phyloP scores from a whole-genome alignment of 2,797 vertebrate genomes.

The Austrolebias charrua region DNA sequence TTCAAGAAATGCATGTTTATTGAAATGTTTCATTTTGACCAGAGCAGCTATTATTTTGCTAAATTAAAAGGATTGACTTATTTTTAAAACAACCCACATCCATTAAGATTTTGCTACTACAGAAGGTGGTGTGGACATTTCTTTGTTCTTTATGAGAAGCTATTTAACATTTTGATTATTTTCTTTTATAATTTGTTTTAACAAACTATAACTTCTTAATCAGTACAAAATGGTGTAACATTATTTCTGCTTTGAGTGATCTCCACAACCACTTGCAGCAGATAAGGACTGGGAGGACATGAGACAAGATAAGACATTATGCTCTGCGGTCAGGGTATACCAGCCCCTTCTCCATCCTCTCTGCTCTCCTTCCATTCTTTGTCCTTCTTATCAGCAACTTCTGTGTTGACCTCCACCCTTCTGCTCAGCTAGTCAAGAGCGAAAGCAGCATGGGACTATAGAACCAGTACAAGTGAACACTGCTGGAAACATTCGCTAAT shows the following conservation, averaged over 20 bases:
- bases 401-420: slow-evolving; percentile 72
- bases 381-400: slow-evolving; percentile 68
- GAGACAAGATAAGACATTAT: slow-evolving; percentile 76
- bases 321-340: slow-evolving; percentile 65
- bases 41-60: not conserved
- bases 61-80: no score
- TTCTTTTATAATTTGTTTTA: not conserved
- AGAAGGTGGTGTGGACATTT: not conserved
- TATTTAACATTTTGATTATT: no score
- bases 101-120: not conserved
- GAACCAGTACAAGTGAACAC: slow-evolving; percentile 43
- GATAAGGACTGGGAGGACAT: slow-evolving; percentile 67
- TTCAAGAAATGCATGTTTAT: not conserved
- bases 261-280: slow-evolving; percentile 46
- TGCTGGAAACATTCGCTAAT: slow-evolving; percentile 34
- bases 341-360: slow-evolving; percentile 55
- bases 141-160: no score
- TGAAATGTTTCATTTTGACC: not conserved
- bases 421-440: slow-evolving; percentile 50
- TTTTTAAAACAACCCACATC: no score
- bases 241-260: slow-evolving; percentile 30
- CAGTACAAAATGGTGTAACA: slow-evolving; percentile 21
- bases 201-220: slow-evolving; percentile 6
- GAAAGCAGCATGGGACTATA: slow-evolving; percentile 42
- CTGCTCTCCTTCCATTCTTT: slow-evolving; percentile 51